A percentile compares a stretch with the other conserved stretches of the same genome.
Evolutionary conservation across 2,888 invertebrate genomes (phyloP).

Genomic region (Lithosia quadra): DNA sequence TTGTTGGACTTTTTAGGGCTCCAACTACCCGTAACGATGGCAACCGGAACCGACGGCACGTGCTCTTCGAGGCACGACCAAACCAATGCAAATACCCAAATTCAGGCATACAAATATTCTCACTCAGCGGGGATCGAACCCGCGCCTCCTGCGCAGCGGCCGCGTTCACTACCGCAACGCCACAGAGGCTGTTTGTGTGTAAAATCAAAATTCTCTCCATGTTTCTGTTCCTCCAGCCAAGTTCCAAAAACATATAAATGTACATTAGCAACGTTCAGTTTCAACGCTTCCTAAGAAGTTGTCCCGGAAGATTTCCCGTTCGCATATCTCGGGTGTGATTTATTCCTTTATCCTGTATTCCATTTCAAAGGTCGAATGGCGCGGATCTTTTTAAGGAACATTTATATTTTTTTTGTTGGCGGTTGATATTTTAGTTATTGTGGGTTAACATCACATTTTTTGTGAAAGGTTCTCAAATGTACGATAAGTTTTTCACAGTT

Average conservation of each 20-base stretch:
- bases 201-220: slow-evolving; percentile 1
- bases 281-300: slow-evolving; percentile 42
- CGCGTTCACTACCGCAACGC: too few species aligned
- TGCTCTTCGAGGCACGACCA: too few species aligned
- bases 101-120: too few species aligned
- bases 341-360: slow-evolving; percentile 51
- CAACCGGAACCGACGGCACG: too few species aligned
- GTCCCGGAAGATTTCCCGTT: slow-evolving; percentile 38
- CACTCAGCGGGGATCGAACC: too few species aligned
- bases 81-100: too few species aligned
- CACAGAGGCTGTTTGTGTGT: too few species aligned
- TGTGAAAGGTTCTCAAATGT: slow-evolving; percentile 13
- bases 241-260: slow-evolving; percentile 32
- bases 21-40: too few species aligned
- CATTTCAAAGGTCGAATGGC: slow-evolving; percentile 44
- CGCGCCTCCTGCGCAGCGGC: too few species aligned
- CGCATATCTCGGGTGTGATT: slow-evolving; percentile 45
- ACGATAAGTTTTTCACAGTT: slow-evolving; percentile 10
- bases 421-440: slow-evolving; percentile 45
- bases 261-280: slow-evolving; percentile 38
- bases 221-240: slow-evolving; percentile 6
- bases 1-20: too few species aligned
- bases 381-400: slow-evolving; percentile 24
- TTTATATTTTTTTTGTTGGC: slow-evolving; percentile 38
- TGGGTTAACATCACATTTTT: slow-evolving; percentile 13